phyloP scores from a whole-genome alignment of 1,140 invertebrate genomes.

The Eumeta japonica region DNA sequence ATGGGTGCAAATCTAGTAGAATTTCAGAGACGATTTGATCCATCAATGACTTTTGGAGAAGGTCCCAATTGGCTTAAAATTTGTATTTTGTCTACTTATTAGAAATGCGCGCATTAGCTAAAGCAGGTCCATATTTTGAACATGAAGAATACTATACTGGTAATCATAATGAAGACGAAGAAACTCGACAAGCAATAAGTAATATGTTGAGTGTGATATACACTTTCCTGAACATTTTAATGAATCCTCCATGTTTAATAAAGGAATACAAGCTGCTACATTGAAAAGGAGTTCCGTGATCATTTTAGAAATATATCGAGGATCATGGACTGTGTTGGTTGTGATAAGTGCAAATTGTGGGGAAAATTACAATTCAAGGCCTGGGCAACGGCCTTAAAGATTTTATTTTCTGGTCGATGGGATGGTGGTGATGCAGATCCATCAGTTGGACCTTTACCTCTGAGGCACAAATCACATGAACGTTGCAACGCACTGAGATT shows the following conservation, averaged over 20 bases:
- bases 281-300: slow-evolving; percentile 89
- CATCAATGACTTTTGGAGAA: slow-evolving; percentile 79
- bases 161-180: slow-evolving; percentile 80
- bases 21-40: slow-evolving; percentile 86
- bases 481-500: slow-evolving; percentile 88
- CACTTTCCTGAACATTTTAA: slow-evolving; percentile 93
- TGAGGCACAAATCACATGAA: slow-evolving; percentile 59
- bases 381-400: slow-evolving; percentile 95
- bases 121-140: slow-evolving; percentile 90
- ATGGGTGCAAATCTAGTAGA: slow-evolving; percentile 92
- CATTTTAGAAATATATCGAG: slow-evolving; percentile 96
- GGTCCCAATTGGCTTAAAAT: slow-evolving; percentile 94
- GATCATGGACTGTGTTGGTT: slow-evolving; percentile 99
- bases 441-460: slow-evolving; percentile 35
- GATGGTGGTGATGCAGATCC: slow-evolving; percentile 61
- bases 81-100: slow-evolving; percentile 96
- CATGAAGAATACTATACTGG: slow-evolving; percentile 91
- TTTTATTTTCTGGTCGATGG: slow-evolving; percentile 91
- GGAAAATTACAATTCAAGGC: slow-evolving; percentile 97
- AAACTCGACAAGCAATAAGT: slow-evolving; percentile 80
- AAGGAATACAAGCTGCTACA: slow-evolving; percentile 70
- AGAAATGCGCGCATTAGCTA: slow-evolving; percentile 88
- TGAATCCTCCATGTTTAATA: slow-evolving; percentile 92
- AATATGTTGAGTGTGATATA: slow-evolving; percentile 78
- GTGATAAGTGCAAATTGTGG: slow-evolving; percentile 99